Percentiles rank a stretch among this genome's conserved stretches.
Evolutionary conservation across 1,140 invertebrate species (phyloP).

Genomic region (Hestina assimilis): DNA sequence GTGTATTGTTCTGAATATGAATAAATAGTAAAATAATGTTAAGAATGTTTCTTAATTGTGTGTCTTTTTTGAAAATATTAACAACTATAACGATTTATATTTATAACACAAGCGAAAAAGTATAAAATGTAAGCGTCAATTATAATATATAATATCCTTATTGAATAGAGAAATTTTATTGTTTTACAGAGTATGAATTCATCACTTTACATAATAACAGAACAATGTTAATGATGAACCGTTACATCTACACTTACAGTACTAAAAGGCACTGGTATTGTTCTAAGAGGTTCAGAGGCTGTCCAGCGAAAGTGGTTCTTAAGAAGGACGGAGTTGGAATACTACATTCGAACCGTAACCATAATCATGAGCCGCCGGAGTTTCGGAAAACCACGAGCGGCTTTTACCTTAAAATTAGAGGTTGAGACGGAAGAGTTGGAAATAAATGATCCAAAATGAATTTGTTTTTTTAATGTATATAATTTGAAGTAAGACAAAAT

Average conservation of each 20-base stretch:
- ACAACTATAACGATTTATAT: too few species aligned
- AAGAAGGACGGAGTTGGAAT: conserved; percentile 30
- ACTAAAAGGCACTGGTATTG: conserved; percentile 47
- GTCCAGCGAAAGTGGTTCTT: conserved; percentile 43
- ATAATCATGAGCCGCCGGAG: conserved; percentile 43
- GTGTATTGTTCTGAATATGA: too few species aligned
- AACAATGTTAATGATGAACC: conserved; percentile 24
- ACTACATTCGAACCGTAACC: conserved; percentile 22
- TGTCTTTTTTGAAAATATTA: too few species aligned
- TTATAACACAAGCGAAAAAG: too few species aligned
- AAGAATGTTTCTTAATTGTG: too few species aligned
- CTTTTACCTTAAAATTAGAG: conserved; percentile 10
- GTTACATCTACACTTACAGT: conserved; percentile 36
- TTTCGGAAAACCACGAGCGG: too few species aligned
- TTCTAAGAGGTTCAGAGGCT: conserved; percentile 46
- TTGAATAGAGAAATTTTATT: too few species aligned
- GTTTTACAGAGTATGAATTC: conserved; percentile 24
- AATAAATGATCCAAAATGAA: too few species aligned
- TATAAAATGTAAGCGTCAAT: too few species aligned
- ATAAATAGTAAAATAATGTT: too few species aligned
- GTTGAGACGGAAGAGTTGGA: conserved; percentile 3
- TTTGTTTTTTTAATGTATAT: too few species aligned
- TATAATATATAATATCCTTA: too few species aligned
- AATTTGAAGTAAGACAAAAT: background rate
- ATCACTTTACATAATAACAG: conserved; percentile 18